These are phyloP conservation scores for Pomacea canaliculata DNA, from an alignment of 2,888 invertebrate species.

Conservation along the genomic window DNA sequence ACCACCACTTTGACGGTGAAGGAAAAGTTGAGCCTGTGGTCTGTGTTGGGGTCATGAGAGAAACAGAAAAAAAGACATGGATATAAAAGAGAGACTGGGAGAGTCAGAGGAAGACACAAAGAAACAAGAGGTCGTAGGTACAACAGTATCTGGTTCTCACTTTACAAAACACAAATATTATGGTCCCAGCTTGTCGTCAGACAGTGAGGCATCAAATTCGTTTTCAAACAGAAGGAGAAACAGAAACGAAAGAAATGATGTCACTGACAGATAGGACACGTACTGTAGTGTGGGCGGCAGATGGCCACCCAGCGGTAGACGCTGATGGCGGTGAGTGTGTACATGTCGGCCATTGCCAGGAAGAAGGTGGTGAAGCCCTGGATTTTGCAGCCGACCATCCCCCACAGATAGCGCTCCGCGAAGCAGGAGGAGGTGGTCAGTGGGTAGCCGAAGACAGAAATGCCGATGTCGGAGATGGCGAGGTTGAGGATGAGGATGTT, in stretches of 20 bases:
- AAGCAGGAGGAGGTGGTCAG: slow-evolving; percentile 35
- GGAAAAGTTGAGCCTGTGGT: slow-evolving; percentile 23
- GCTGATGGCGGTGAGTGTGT: slow-evolving; percentile 37
- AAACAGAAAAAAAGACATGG: background rate
- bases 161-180: no score
- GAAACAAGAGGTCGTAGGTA: no score
- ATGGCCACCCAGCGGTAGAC: slow-evolving; percentile 41
- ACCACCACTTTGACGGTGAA: slow-evolving; percentile 23
- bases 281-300: slow-evolving; percentile 38
- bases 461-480: slow-evolving; percentile 40
- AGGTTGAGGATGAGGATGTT: slow-evolving; percentile 40
- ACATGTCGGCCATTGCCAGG: slow-evolving; percentile 37
- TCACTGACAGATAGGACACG: slow-evolving; percentile 15
- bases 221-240: no score
- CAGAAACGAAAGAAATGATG: no score
- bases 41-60: slow-evolving; percentile 6
- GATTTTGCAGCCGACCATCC: slow-evolving; percentile 32
- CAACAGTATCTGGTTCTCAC: no score
- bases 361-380: slow-evolving; percentile 39
- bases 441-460: slow-evolving; percentile 40
- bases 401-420: slow-evolving; percentile 35
- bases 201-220: no score
- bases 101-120: background rate
- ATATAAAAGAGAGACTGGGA: no score
- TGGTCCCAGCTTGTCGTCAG: no score